Conservation (phyloP, 2,888 invertebrate species). For the Diabrotica balteata region DNA sequence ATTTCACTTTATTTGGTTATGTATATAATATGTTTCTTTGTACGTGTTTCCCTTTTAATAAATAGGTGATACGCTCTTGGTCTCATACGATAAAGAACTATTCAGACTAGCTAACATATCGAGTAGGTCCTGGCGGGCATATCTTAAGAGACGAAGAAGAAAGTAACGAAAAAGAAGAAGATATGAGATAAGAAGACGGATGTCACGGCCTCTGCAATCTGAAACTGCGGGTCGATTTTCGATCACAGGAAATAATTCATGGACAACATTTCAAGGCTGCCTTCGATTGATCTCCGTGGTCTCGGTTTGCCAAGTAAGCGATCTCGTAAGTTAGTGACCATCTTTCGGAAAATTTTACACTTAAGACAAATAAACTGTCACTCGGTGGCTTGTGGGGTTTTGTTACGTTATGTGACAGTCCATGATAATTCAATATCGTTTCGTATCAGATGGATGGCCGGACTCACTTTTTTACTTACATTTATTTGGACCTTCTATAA, state of each 20-base stretch:
- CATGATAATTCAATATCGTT: too few relatives aligned
- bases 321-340: conserved; percentile 2
- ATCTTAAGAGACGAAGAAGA: conserved; percentile 11
- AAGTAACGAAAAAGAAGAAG: conserved; percentile 8
- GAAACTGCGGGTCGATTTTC: conserved; percentile 13
- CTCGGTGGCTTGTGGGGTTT: too few relatives aligned
- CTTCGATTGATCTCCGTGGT: conserved; percentile 23
- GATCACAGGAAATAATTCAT: conserved; percentile 31
- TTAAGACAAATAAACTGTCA: conserved; percentile 5
- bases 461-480: too few relatives aligned
- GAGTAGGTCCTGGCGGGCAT: conserved; percentile 2
- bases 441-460: too few relatives aligned
- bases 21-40: too few relatives aligned
- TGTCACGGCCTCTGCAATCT: conserved; percentile 19
- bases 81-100: conserved; percentile 3
- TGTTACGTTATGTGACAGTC: too few relatives aligned
- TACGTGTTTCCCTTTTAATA: too few relatives aligned
- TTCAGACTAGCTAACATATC: conserved; percentile 7
- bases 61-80: not conserved
- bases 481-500: too few relatives aligned
- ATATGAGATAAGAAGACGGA: conserved; percentile 15
- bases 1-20: too few relatives aligned
- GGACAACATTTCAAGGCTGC: conserved; percentile 24
- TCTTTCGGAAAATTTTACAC: not conserved
- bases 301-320: not conserved